A percentile compares a stretch with the other conserved stretches of the same genome.
Evolutionary conservation across 1,140 invertebrate species (phyloP).

Genomic region (Periplaneta americana): DNA sequence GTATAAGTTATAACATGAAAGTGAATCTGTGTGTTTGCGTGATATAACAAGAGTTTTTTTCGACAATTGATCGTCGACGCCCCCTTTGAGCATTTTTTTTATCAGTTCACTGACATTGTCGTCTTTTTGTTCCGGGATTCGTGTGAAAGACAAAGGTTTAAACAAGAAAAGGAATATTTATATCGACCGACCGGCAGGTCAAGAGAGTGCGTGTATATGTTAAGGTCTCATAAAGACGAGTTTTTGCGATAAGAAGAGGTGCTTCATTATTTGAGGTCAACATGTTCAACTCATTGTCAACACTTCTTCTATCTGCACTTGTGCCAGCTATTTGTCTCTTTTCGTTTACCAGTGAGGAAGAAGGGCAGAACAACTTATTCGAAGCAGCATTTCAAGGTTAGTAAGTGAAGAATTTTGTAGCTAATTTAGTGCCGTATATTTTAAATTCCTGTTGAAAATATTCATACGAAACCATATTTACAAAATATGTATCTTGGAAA

Average conservation of each 20-base stretch:
- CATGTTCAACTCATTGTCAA: neutral
- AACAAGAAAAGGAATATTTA: neutral
- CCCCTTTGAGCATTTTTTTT: neutral
- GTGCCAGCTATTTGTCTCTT: neutral
- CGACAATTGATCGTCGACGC: neutral
- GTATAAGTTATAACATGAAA: neutral
- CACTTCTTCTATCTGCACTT: neutral
- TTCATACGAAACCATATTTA: too few relatives aligned
- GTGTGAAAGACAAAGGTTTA: neutral
- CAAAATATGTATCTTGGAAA: too few relatives aligned
- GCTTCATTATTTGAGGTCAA: neutral
- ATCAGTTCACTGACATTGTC: neutral
- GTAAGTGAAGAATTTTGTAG: too few relatives aligned
- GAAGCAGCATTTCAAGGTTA: slow-evolving; percentile 15
- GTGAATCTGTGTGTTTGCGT: neutral
- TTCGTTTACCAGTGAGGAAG: neutral
- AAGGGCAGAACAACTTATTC: neutral
- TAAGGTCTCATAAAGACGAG: neutral
- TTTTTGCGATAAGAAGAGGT: neutral
- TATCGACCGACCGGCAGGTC: neutral
- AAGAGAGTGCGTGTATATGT: neutral
- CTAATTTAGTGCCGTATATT: too few relatives aligned
- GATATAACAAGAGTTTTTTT: neutral
- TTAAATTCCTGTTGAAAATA: too few relatives aligned
- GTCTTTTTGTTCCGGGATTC: neutral